These are phyloP conservation scores for Chrysemys picta DNA, from an alignment of 2,113 vertebrate genomes.

Conservation along the genomic window DNA sequence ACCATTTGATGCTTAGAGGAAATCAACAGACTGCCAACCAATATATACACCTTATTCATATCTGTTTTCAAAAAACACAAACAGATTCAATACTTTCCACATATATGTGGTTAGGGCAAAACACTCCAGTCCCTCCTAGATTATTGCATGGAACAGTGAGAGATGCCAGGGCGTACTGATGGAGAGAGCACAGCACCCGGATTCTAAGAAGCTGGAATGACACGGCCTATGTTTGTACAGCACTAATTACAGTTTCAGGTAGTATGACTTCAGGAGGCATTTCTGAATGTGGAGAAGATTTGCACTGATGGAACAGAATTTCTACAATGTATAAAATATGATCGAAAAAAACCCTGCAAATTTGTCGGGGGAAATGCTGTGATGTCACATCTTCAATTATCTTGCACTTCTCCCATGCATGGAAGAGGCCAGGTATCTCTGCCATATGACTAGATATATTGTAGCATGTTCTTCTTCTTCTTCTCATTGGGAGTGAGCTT, in stretches of 20 bases:
- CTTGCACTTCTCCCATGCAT: accelerated
- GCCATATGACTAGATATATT: not conserved
- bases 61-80: slow-evolving; percentile 10
- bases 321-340: not conserved
- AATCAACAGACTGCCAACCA: slow-evolving; percentile 3
- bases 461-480: not conserved
- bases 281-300: not conserved
- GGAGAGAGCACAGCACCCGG: not conserved
- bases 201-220: not conserved
- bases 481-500: accelerated
- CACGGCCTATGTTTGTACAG: not conserved
- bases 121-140: not conserved
- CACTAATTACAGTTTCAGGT: not conserved
- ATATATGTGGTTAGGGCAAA: not conserved
- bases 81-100: not conserved
- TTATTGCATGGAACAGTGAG: not conserved
- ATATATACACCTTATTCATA: not conserved
- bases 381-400: not conserved
- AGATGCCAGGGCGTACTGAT: not conserved
- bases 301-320: not conserved
- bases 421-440: not conserved
- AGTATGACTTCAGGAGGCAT: not conserved
- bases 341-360: accelerated
- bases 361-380: accelerated
- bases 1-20: not conserved